Conservation (phyloP, 2,888 invertebrate species). For the Drosophila mercatorum region DNA sequence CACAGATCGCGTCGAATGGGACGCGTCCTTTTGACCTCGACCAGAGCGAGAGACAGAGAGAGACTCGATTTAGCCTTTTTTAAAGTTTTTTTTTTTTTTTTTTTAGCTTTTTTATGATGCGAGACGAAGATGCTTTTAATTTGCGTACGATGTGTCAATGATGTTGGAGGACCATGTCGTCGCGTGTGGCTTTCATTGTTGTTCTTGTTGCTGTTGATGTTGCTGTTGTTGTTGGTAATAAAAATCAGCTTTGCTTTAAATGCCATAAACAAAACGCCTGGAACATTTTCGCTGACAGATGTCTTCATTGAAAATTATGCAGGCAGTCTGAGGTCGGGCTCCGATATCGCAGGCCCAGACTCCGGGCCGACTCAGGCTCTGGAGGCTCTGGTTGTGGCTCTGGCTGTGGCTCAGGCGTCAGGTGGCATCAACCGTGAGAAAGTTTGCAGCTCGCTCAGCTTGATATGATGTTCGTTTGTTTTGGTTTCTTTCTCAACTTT, state of each 20-base stretch:
- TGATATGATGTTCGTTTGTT: constrained; percentile 40
- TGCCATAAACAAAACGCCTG: constrained; percentile 80
- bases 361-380: neutral
- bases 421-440: constrained; percentile 74
- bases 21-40: constrained; percentile 83
- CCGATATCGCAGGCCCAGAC: constrained; percentile 10
- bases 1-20: constrained; percentile 81
- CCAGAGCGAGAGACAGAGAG: neutral
- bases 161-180: constrained; percentile 63
- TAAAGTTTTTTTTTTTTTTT: neutral
- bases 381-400: neutral
- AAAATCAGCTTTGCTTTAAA: constrained; percentile 78
- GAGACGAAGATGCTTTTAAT: constrained; percentile 74
- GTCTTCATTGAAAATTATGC: constrained; percentile 82
- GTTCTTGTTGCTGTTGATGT: constrained; percentile 37
- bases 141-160: constrained; percentile 81
- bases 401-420: constrained; percentile 55
- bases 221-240: constrained; percentile 66
- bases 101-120: constrained; percentile 56
- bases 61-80: neutral
- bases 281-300: constrained; percentile 82
- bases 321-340: constrained; percentile 17
- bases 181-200: constrained; percentile 66
- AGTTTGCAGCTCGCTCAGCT: constrained; percentile 65
- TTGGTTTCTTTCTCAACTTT: constrained; percentile 3